Percentiles rank a stretch among this genome's conserved stretches.
phyloP scores from a whole-genome alignment of 1,140 invertebrate genomes.

The Teleopsis dalmanni region DNA sequence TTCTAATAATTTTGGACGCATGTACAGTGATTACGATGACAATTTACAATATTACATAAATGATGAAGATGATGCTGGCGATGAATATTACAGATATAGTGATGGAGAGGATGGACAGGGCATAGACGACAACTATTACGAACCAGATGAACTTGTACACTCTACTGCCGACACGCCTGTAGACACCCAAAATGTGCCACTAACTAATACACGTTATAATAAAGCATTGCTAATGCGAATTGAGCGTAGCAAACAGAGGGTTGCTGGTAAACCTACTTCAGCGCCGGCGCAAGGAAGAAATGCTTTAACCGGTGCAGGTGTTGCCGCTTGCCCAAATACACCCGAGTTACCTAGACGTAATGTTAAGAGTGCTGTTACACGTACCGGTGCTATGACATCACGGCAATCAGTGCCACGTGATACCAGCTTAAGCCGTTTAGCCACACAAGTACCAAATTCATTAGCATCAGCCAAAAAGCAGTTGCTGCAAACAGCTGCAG shows the following conservation, averaged over 20 bases:
- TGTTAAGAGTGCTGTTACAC: slow-evolving; percentile 26
- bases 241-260: slow-evolving; percentile 40
- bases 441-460: slow-evolving; percentile 37
- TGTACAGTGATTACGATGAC: slow-evolving; percentile 40
- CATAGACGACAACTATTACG: slow-evolving; percentile 1
- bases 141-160: slow-evolving; percentile 1
- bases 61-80: slow-evolving; percentile 34
- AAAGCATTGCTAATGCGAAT: slow-evolving; percentile 47
- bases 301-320: slow-evolving; percentile 22
- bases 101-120: slow-evolving; percentile 24
- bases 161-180: slow-evolving; percentile 8
- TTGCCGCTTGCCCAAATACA: slow-evolving; percentile 48
- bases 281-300: slow-evolving; percentile 22
- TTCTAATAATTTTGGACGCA: slow-evolving; percentile 40
- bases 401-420: slow-evolving; percentile 42
- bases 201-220: slow-evolving; percentile 51
- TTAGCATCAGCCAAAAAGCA: slow-evolving; percentile 41
- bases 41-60: slow-evolving; percentile 43
- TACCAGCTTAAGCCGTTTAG: slow-evolving; percentile 38
- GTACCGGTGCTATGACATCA: slow-evolving; percentile 16
- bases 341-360: slow-evolving; percentile 46
- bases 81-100: slow-evolving; percentile 36
- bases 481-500: slow-evolving; percentile 37
- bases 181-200: slow-evolving; percentile 16
- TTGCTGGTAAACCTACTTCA: slow-evolving; percentile 33